These are phyloP conservation scores for Pollenia griseotomentosa DNA, from an alignment of 2,888 invertebrate species.

Conservation along the genomic window DNA sequence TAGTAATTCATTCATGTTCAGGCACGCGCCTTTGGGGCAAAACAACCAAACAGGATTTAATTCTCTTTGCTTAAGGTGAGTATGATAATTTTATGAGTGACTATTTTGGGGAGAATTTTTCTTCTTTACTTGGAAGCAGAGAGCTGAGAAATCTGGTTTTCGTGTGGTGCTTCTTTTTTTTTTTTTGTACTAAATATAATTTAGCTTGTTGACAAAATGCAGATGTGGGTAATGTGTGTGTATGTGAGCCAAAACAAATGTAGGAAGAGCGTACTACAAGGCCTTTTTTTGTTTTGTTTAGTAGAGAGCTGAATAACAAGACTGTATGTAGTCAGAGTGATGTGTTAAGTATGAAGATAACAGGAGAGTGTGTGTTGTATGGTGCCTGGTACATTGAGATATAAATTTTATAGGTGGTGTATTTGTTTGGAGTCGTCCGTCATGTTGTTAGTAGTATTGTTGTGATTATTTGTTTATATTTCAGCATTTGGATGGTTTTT, in stretches of 20 bases:
- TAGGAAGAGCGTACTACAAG: slow-evolving; percentile 41
- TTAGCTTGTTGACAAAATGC: slow-evolving; percentile 50
- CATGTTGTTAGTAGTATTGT: slow-evolving; percentile 44
- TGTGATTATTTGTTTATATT: slow-evolving; percentile 64
- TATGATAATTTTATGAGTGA: slow-evolving; percentile 25
- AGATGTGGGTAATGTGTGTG: slow-evolving; percentile 36
- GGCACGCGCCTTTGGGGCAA: slow-evolving; percentile 62
- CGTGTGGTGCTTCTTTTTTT: not conserved
- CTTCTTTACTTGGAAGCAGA: slow-evolving; percentile 24
- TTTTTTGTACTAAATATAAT: slow-evolving; percentile 54
- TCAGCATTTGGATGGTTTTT: slow-evolving; percentile 27
- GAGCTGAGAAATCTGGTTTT: slow-evolving; percentile 18
- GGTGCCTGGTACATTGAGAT: slow-evolving; percentile 70
- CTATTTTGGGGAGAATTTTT: slow-evolving; percentile 15
- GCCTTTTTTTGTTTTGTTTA: slow-evolving; percentile 47
- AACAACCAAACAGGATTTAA: slow-evolving; percentile 36
- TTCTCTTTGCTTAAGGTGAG: slow-evolving; percentile 30
- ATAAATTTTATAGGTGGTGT: slow-evolving; percentile 53
- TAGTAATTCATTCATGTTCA: slow-evolving; percentile 62
- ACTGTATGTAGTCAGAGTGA: slow-evolving; percentile 21
- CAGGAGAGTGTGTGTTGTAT: slow-evolving; percentile 44
- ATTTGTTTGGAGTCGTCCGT: slow-evolving; percentile 17
- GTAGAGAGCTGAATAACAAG: slow-evolving; percentile 11
- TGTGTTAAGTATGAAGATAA: slow-evolving; percentile 27
- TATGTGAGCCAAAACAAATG: slow-evolving; percentile 19